Evolutionary conservation across 2,797 vertebrate species (phyloP).

Genomic region (Danionella dracula): DNA sequence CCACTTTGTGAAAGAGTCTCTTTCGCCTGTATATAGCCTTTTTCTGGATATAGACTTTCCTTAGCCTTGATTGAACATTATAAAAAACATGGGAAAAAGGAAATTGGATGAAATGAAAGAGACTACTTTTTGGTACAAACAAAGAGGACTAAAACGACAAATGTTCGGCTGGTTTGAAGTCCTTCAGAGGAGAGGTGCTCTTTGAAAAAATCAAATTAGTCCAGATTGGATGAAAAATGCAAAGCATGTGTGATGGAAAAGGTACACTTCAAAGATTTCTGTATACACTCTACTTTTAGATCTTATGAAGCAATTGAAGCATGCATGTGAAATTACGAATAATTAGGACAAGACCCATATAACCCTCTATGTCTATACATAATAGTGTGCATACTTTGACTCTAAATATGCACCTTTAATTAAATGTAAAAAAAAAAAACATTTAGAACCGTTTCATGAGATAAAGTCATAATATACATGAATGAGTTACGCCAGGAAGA

Average conservation of each 20-base stretch:
- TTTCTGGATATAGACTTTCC: neutral
- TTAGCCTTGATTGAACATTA: neutral
- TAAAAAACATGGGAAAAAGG: neutral
- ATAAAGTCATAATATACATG: no score
- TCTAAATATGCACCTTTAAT: no score
- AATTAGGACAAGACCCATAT: neutral
- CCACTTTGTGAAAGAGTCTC: neutral
- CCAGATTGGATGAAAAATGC: neutral
- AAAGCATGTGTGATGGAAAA: constrained; percentile 5
- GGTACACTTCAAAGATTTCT: constrained; percentile 16
- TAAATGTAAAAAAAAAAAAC: no score
- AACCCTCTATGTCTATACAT: no score
- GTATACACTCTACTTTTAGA: neutral
- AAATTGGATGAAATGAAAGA: neutral
- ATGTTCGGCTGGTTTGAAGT: constrained; percentile 8
- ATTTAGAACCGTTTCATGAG: no score
- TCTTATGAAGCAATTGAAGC: constrained; percentile 11
- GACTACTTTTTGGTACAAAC: neutral
- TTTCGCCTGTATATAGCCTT: no score
- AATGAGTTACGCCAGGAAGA: no score
- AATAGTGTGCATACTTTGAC: no score
- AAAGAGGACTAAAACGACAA: constrained; percentile 4
- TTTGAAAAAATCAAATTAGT: constrained; percentile 2
- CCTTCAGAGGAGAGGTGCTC: neutral
- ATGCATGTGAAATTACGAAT: neutral